Conservation (phyloP, 2,113 vertebrate species). For the Tinamus guttatus region DNA sequence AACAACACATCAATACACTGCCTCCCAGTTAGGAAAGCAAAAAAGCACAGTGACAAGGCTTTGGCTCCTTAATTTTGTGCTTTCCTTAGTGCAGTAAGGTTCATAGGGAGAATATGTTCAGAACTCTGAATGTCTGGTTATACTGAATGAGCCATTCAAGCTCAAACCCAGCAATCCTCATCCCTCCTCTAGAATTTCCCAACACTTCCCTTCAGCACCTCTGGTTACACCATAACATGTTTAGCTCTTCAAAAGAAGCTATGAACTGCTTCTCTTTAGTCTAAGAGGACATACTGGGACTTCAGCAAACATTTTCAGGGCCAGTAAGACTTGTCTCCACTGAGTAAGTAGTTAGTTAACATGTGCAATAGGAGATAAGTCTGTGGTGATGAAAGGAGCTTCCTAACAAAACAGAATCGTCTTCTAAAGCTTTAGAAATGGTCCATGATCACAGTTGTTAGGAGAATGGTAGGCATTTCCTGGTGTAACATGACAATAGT, state of each 20-base stretch:
- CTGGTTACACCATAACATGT: not conserved
- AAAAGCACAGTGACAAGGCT: not conserved
- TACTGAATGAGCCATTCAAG: not conserved
- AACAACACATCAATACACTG: not conserved
- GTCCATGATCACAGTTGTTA: not conserved
- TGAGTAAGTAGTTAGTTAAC: not conserved
- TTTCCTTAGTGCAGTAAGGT: not conserved
- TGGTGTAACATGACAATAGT: not conserved
- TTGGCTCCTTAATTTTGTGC: not conserved
- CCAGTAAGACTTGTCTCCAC: not conserved
- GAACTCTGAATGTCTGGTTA: not conserved
- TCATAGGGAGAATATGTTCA: not conserved
- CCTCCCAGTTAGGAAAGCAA: not conserved
- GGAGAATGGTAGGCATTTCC: not conserved
- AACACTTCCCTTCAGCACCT: not conserved
- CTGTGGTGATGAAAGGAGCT: not conserved
- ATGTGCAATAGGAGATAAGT: not conserved
- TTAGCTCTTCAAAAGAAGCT: not conserved
- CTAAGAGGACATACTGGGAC: not conserved
- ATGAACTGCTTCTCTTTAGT: not conserved
- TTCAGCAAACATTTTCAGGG: not conserved
- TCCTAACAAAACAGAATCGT: not conserved
- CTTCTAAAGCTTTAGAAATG: not conserved
- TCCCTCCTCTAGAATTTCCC: not conserved
- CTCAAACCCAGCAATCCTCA: not conserved